phyloP scores from a whole-genome alignment of 2,888 invertebrate species.

The Mylabris sibirica region DNA sequence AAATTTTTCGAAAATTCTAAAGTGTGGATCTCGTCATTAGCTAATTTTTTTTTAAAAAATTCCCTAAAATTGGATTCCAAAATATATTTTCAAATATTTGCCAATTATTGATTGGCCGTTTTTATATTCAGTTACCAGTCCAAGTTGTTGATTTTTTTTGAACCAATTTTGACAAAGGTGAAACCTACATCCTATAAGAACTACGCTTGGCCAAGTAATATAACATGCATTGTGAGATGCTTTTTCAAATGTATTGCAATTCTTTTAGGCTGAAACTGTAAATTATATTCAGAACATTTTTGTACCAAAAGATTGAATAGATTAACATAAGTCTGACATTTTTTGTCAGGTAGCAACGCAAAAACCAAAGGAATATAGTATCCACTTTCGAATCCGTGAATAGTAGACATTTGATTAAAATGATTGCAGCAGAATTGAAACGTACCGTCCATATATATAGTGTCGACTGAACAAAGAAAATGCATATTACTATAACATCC shows the following conservation, averaged over 20 bases:
- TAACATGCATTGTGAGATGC: background rate
- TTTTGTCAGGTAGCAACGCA: slow-evolving; percentile 15
- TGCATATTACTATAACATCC: background rate
- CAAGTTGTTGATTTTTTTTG: background rate
- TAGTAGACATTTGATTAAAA: slow-evolving; percentile 15
- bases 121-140: slow-evolving; percentile 5
- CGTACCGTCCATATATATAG: slow-evolving; percentile 18
- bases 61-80: too few species aligned
- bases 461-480: background rate
- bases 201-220: background rate
- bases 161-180: slow-evolving; percentile 15
- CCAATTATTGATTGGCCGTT: background rate
- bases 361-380: slow-evolving; percentile 18
- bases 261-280: slow-evolving; percentile 2
- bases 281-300: slow-evolving; percentile 10
- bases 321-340: background rate
- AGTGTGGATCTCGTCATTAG: too few species aligned
- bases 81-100: too few species aligned
- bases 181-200: slow-evolving; percentile 11
- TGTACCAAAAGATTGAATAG: background rate
- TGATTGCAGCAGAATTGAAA: slow-evolving; percentile 9
- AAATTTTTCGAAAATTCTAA: too few species aligned
- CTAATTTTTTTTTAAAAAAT: too few species aligned
- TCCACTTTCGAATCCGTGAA: slow-evolving; percentile 15
- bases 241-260: slow-evolving; percentile 10